Percentiles rank a stretch among this genome's conserved stretches.
Evolutionary conservation across 1,140 invertebrate genomes (phyloP).

Genomic region (Atta cephalotes): DNA sequence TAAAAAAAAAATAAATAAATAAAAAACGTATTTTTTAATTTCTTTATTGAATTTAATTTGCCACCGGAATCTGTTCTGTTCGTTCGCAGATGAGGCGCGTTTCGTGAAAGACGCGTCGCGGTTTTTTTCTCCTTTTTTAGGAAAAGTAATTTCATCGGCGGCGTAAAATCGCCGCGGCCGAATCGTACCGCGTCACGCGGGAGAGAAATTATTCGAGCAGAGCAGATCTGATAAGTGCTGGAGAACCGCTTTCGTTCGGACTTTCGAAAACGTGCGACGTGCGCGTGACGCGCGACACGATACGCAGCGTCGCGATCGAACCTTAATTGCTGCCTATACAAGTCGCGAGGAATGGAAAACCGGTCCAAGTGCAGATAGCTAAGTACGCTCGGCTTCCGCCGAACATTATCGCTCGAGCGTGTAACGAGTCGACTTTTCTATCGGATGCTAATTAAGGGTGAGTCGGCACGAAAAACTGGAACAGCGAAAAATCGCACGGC

Average conservation of each 20-base stretch:
- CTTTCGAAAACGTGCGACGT: slow-evolving; percentile 65
- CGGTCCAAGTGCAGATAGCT: slow-evolving; percentile 64
- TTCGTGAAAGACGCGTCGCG: neutral
- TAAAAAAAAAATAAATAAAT: neutral
- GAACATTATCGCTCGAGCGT: slow-evolving; percentile 69
- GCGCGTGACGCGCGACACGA: slow-evolving; percentile 5
- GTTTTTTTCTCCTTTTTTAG: slow-evolving; percentile 44
- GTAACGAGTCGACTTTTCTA: slow-evolving; percentile 69
- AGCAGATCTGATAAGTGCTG: slow-evolving; percentile 45
- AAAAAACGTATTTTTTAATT: neutral
- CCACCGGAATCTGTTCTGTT: neutral
- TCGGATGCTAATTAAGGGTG: slow-evolving; percentile 65
- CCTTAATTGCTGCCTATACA: slow-evolving; percentile 41
- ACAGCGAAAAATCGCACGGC: neutral
- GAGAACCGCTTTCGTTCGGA: slow-evolving; percentile 59
- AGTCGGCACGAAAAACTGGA: slow-evolving; percentile 32
- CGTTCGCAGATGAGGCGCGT: neutral
- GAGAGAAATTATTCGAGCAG: slow-evolving; percentile 56
- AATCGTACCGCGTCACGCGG: neutral
- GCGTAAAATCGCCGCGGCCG: slow-evolving; percentile 12
- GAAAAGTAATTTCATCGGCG: slow-evolving; percentile 28
- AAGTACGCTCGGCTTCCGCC: slow-evolving; percentile 55
- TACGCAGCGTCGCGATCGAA: slow-evolving; percentile 48
- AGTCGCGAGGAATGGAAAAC: slow-evolving; percentile 64
- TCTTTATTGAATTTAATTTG: neutral